These are phyloP conservation scores for Sitobion miscanthi DNA, from an alignment of 1,140 invertebrate species.

Conservation along the genomic window DNA sequence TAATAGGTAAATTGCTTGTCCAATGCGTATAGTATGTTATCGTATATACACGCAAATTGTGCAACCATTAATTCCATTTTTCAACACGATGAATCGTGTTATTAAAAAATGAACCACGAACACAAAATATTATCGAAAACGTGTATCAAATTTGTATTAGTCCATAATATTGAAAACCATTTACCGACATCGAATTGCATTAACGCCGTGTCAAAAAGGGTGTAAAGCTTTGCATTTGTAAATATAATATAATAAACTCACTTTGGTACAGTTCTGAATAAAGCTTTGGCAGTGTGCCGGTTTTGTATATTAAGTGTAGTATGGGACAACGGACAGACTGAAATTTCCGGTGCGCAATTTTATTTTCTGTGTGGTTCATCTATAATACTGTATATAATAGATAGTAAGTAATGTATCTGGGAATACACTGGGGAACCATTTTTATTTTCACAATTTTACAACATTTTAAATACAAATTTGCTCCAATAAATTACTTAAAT, in stretches of 20 bases:
- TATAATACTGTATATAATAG: too few species aligned
- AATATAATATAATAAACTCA: slow-evolving; percentile 11
- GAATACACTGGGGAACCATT: neutral
- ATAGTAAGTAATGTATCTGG: neutral
- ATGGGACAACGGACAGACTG: neutral
- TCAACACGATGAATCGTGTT: neutral
- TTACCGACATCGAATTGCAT: slow-evolving; percentile 3
- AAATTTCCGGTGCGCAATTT: neutral
- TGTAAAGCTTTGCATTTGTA: neutral
- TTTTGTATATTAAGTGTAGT: neutral
- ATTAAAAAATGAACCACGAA: neutral
- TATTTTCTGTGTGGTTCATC: neutral
- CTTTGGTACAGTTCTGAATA: neutral
- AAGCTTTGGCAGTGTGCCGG: neutral
- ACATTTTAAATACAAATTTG: neutral
- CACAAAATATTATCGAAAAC: neutral
- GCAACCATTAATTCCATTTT: neutral
- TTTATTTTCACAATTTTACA: neutral
- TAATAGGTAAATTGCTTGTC: neutral
- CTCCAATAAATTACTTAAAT: neutral
- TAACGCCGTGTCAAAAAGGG: neutral
- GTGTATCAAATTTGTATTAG: slow-evolving; percentile 8
- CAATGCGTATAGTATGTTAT: neutral
- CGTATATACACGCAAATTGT: neutral
- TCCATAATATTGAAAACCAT: neutral